These are phyloP conservation scores for Borostomias antarcticus DNA, from an alignment of 2,797 vertebrate species.

Conservation along the genomic window DNA sequence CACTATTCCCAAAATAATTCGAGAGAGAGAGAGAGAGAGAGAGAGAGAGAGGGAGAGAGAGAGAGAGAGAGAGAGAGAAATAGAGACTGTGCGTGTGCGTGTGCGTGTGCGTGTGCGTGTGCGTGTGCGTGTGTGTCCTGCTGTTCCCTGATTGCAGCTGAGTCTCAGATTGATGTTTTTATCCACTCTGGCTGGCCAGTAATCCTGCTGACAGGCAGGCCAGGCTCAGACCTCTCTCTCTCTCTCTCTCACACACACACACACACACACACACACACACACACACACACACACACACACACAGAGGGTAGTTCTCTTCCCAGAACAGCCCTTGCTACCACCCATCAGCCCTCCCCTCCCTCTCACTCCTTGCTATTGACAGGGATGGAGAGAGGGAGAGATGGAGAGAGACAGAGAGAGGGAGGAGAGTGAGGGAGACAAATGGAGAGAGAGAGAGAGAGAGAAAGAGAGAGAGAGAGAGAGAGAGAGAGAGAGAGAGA, in stretches of 20 bases:
- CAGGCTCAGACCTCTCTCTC: constrained; percentile 10
- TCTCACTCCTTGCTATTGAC: neutral
- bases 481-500: neutral
- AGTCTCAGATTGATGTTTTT: constrained; percentile 32
- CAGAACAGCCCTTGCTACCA: neutral
- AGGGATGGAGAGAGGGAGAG: neutral
- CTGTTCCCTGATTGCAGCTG: constrained; percentile 25
- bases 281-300: too few species aligned
- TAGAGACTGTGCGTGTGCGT: constrained; percentile 2
- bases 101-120: neutral
- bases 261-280: too few species aligned
- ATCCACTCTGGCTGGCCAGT: constrained; percentile 29
- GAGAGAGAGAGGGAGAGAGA: neutral
- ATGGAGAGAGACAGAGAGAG: neutral
- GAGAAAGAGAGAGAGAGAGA: neutral
- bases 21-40: neutral
- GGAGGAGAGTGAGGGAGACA: neutral
- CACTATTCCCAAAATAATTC: constrained; percentile 21
- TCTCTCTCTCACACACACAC: neutral
- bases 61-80: neutral
- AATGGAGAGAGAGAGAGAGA: neutral
- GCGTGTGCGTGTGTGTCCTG: neutral
- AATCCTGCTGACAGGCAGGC: constrained; percentile 32
- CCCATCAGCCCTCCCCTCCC: neutral
- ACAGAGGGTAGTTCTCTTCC: too few species aligned